Base-by-base conservation (phyloP, 2,888 invertebrate species). In the Siphonodentalium dalli region DNA sequence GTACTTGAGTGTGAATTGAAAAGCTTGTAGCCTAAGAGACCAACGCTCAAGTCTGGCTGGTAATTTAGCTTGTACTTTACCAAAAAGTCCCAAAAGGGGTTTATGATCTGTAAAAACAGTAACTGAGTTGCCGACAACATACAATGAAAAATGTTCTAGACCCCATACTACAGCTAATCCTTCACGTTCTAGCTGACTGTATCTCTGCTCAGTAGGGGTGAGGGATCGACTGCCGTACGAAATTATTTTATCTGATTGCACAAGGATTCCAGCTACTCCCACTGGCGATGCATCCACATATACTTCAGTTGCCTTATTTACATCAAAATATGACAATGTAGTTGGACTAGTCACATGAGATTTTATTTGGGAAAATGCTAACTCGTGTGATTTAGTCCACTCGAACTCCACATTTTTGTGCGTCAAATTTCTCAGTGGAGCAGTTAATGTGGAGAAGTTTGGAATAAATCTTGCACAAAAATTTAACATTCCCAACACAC, bases 21-120 rank as follows among this genome's bases (percentile, higher is more conserved):
- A 61, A n/a, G 58, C 46, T n/a, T 44, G 35, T n/a, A 61, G 44
- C 9, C 49, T 37, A 1, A 49, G 38, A 37, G n/a, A n/a, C n/a
- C n/a, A n/a, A n/a, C n/a, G n/a, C n/a, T n/a, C n/a, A n/a, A n/a
- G n/a, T n/a, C n/a, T n/a, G n/a, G n/a, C n/a, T n/a, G n/a, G n/a
- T n/a, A n/a, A n/a, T n/a, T n/a, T n/a, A n/a, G n/a, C 18, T n/a
- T 41, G 37, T 20, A 13, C 26, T 13, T 11, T 31, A 11, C 28
- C 47, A 18, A 40, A 47, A 13, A 35, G 38, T 27, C 26, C 13
- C 24, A 28, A 33, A 18, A 53, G 26, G 15, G 33, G 21, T 18
- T 39, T 41, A 21, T 34, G 27, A 15, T 47, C 37, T 24, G 33
- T 48, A 13, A 41, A 24, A 3, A 34, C 41, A 13, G 23, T 34